Evolutionary conservation across 2,888 invertebrate species (phyloP).

Genomic region (Trachelus troglodyta): DNA sequence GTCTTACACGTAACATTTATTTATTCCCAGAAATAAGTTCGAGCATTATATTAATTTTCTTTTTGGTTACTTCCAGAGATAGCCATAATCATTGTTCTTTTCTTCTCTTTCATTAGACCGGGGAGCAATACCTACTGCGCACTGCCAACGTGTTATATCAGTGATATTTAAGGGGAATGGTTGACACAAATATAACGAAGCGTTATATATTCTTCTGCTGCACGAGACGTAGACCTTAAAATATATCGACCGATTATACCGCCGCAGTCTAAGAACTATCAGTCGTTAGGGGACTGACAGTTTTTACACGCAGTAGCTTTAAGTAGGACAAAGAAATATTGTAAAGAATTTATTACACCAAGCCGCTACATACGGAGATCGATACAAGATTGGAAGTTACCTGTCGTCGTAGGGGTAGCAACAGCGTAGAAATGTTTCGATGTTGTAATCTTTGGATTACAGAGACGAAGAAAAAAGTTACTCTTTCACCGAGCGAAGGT

Average conservation of each 20-base stretch:
- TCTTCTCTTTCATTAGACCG: neutral
- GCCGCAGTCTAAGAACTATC: neutral
- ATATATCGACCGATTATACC: neutral
- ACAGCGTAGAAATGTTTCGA: neutral
- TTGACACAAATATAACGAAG: neutral
- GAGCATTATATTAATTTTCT: neutral
- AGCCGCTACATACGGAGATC: neutral
- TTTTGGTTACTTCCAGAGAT: conserved; percentile 10
- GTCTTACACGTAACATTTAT: neutral
- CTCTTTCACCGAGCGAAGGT: conserved; percentile 90
- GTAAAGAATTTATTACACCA: neutral
- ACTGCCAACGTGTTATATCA: neutral
- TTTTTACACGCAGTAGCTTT: neutral
- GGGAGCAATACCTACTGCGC: neutral
- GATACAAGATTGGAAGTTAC: neutral
- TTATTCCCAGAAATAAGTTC: neutral
- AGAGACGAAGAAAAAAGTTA: conserved; percentile 82
- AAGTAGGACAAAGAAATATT: neutral
- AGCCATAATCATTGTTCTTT: conserved; percentile 19
- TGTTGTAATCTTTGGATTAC: conserved; percentile 35
- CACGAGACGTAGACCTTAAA: neutral
- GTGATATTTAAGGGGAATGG: neutral
- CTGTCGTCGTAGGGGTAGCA: neutral
- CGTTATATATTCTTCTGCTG: neutral
- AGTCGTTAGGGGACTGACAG: neutral